A percentile compares a stretch with the other conserved stretches of the same genome.
These are phyloP conservation scores for Catharus minimus DNA, from an alignment of 2,113 vertebrate genomes.

Conservation along the genomic window DNA sequence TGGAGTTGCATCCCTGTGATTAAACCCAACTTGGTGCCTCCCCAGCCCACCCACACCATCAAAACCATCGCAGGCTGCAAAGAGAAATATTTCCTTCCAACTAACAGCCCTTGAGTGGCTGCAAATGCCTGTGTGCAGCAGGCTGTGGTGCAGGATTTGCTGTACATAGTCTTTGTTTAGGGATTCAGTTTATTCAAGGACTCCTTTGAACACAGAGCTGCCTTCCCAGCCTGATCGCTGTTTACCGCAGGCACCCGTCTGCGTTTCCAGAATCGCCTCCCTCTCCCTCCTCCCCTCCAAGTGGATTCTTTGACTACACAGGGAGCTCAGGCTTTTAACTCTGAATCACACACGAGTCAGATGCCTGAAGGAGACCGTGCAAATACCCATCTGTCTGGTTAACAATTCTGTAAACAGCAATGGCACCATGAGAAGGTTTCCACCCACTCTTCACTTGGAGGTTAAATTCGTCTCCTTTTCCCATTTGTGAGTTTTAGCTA, in stretches of 20 bases:
- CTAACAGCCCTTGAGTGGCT: not conserved
- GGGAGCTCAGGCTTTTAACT: constrained; percentile 47
- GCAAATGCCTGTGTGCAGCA: not conserved
- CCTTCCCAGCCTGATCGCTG: not conserved
- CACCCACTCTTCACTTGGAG: not conserved
- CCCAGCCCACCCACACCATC: not conserved
- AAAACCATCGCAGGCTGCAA: fast-evolving
- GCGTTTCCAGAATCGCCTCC: not conserved
- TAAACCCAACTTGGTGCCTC: not conserved
- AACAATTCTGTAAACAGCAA: constrained; percentile 25
- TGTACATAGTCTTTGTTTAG: not conserved
- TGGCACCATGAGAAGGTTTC: not conserved
- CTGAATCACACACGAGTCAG: not conserved
- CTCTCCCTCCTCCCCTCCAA: not conserved
- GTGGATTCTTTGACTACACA: constrained; percentile 12
- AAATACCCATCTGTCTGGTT: constrained; percentile 23
- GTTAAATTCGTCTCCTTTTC: not conserved
- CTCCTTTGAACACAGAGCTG: not conserved
- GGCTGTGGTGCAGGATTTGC: not conserved
- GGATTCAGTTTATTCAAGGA: constrained; percentile 16
- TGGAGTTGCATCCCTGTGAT: not conserved
- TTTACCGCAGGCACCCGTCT: not conserved
- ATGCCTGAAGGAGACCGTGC: constrained; percentile 37
- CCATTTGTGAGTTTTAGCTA: constrained; percentile 12
- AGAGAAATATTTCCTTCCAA: not conserved